Percentiles rank a stretch among this genome's conserved stretches.
phyloP scores from a whole-genome alignment of 2,888 invertebrate genomes.

The Coenonympha glycerion region DNA sequence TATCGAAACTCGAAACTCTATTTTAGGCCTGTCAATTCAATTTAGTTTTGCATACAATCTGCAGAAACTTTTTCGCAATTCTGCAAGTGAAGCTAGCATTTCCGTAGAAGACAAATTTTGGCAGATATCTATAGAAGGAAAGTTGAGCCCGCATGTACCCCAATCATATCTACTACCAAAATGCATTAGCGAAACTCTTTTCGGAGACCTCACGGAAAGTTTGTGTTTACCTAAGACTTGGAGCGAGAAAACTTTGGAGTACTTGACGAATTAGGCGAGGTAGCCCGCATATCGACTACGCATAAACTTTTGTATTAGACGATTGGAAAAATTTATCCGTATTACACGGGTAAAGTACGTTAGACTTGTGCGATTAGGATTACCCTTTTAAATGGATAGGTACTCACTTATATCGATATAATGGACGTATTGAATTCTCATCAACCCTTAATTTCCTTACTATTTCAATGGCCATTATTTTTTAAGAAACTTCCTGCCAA shows the following conservation, averaged over 20 bases:
- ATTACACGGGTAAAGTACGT: slow-evolving; percentile 11
- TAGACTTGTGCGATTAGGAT: too few relatives aligned
- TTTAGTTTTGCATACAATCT: too few relatives aligned
- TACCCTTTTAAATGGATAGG: too few relatives aligned
- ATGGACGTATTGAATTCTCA: too few relatives aligned
- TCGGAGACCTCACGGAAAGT: slow-evolving; percentile 30
- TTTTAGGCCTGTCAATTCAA: too few relatives aligned
- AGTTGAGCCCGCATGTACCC: slow-evolving; percentile 22
- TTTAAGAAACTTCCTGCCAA: too few relatives aligned
- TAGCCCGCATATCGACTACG: slow-evolving; percentile 56
- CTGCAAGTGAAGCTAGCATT: too few relatives aligned
- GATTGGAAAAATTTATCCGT: slow-evolving; percentile 38
- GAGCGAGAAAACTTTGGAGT: slow-evolving; percentile 49
- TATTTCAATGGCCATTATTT: too few relatives aligned
- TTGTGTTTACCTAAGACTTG: slow-evolving; percentile 43
- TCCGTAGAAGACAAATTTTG: not conserved
- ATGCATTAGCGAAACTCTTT: slow-evolving; percentile 28
- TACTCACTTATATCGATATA: too few relatives aligned
- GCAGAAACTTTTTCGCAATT: too few relatives aligned
- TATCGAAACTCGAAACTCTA: too few relatives aligned
- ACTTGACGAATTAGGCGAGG: slow-evolving; percentile 47
- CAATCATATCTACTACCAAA: slow-evolving; percentile 17
- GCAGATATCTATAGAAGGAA: not conserved
- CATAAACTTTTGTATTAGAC: slow-evolving; percentile 56
- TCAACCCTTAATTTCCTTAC: too few relatives aligned